Conservation (phyloP, 2,888 invertebrate species). For the Urechis unicinctus region DNA sequence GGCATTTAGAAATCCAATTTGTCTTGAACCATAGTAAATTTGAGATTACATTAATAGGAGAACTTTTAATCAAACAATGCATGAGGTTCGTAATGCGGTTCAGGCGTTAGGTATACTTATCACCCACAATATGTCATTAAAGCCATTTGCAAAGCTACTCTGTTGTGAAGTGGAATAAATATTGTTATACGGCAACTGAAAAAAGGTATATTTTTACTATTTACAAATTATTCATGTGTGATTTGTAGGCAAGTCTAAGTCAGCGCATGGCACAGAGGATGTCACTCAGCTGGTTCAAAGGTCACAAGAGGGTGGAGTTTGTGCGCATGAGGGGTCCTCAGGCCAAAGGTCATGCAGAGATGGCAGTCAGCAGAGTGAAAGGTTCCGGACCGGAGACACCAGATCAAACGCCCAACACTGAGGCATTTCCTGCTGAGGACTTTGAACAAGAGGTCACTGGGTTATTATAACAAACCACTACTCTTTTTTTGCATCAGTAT, state of each 20-base stretch:
- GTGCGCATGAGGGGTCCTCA: conserved; percentile 97
- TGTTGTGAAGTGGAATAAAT: too few relatives aligned
- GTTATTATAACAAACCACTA: too few relatives aligned
- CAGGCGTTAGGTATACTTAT: too few relatives aligned
- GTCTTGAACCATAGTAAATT: too few relatives aligned
- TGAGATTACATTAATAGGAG: too few relatives aligned
- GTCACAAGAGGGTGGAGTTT: conserved; percentile 78
- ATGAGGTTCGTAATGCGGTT: too few relatives aligned
- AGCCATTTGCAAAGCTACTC: too few relatives aligned
- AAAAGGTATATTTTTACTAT: conserved; percentile 3
- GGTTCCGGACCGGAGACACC: conserved; percentile 91
- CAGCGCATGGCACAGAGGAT: conserved; percentile 92
- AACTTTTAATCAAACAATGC: too few relatives aligned
- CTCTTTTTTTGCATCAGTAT: too few relatives aligned
- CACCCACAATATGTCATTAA: too few relatives aligned
- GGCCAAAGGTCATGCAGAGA: conserved; percentile 89
- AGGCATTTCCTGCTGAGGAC: conserved; percentile 15
- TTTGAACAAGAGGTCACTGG: conserved; percentile 41
- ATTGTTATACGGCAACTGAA: too few relatives aligned
- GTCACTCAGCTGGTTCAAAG: conserved; percentile 69
- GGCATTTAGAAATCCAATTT: too few relatives aligned
- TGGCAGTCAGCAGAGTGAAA: conserved; percentile 62
- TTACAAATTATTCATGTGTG: conserved; percentile 37
- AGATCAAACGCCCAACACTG: conserved; percentile 51
- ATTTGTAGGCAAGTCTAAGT: conserved; percentile 78